These are phyloP conservation scores for Eilema griseolum DNA, from an alignment of 2,888 invertebrate species.

Conservation along the genomic window DNA sequence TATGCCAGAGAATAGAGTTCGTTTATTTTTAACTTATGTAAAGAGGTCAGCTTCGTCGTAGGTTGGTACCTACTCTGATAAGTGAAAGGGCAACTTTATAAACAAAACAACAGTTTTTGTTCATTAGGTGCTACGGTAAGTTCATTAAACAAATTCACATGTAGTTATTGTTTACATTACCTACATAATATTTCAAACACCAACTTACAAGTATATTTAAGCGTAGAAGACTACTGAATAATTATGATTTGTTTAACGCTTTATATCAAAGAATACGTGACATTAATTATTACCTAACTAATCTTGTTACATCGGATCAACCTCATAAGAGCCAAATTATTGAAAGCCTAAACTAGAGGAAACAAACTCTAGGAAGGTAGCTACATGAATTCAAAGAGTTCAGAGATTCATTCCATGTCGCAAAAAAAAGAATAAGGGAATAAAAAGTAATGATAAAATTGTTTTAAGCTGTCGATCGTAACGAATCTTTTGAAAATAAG, in stretches of 20 bases:
- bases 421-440: background rate
- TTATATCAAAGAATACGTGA: no score
- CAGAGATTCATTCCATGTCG: background rate
- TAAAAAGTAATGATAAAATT: background rate
- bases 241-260: no score
- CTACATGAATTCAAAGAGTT: background rate
- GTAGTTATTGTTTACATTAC: background rate
- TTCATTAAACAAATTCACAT: background rate
- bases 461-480: background rate
- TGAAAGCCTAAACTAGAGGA: background rate
- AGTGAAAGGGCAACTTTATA: slow-evolving; percentile 45
- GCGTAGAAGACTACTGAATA: no score
- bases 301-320: no score
- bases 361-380: no score
- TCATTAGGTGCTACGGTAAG: background rate
- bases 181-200: background rate
- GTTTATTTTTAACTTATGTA: slow-evolving; percentile 67
- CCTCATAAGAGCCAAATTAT: no score
- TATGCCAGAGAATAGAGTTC: slow-evolving; percentile 63
- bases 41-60: slow-evolving; percentile 57
- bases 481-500: slow-evolving; percentile 13
- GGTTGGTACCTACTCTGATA: slow-evolving; percentile 46
- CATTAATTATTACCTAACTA: no score
- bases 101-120: slow-evolving; percentile 12
- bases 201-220: no score